Base-by-base conservation (phyloP, 2,113 vertebrate species). In the Mixornis gularis region DNA sequence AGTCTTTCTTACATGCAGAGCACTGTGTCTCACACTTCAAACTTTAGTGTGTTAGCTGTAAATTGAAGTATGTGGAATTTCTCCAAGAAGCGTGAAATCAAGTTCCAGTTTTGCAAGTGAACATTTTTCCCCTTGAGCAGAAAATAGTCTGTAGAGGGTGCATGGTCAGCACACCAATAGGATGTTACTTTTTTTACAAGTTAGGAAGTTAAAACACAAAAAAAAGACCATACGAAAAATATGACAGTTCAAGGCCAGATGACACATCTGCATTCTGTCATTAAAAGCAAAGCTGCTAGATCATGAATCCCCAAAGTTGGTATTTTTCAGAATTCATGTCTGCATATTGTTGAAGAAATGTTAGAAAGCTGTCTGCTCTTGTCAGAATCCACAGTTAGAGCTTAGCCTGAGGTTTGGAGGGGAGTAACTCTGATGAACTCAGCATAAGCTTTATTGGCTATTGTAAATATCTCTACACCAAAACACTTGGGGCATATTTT, bases 1-100 rank as follows among this genome's bases (percentile, higher is more conserved):
- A 66, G 4, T 34, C 27, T 49, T 90, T 6, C 70, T 83, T 69
- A 55, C 15, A 63, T 56, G 5, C 12, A 76, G n/a, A 81, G 25
- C 12, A 69, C 36, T 69, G 19, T 14, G 22, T 43, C 36, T 84
- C 25, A 85, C 16, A 29, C 46, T 91, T 93, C 74, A 93, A 85
- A 92, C n/a, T 93, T 91, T 63, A 78, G 22, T 48, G 40, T 70
- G 41, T 38, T 79, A 77, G 62, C 58, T 89, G 46, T 85, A 89
- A 89, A 87, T 73, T 87, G 71, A 94, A 92, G 51, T 69, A 68
- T 80, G 46, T 80, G 60, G 59, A 93, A 92, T 82, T 93, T 88
- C 82, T 95, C 59, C 79, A 71, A 92, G 91, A 93, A 91, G 92
- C 18, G 1, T 94, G 96, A 96, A 96, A 96, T 93, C 81, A 93